Base-by-base conservation (phyloP, 2,113 vertebrate species). In the Planiliza haematocheilus region DNA sequence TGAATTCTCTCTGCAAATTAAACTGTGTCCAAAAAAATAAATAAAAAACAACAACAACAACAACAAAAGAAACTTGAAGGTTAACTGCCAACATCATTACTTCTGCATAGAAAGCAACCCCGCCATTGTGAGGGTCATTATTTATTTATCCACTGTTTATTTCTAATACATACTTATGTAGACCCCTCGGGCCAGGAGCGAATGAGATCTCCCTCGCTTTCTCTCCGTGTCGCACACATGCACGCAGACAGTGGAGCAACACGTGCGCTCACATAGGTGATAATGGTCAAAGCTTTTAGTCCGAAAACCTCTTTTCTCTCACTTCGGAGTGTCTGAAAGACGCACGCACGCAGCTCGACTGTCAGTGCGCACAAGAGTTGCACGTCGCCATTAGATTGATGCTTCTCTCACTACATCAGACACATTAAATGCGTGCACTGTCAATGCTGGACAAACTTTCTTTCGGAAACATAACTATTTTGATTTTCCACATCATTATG, bases 61-160 rank as follows among this genome's bases (percentile, higher is more conserved):
- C n/a, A n/a, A 30, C 5, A 30, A 30, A 30, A 30, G 24, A 30
- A 89, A 88, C 83, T 70, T 82, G 86, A 89, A 88, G 87, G 89
- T 91, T 91, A 91, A 88, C 81, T 79, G 79, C 82, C 81, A 88
- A 85, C 75, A 85, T 82, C 89, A 82, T 87, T 85, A 83, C 74
- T 61, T 83, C 53, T 59, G 39, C 83, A 84, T 73, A 82, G 53
- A 88, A 38, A 74, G 73, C 81, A 70, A 43, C 57, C 64, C 83
- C 52, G 79, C 77, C 80, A 83, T 90, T 88, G 89, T 86, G 70
- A 80, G 82, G 76, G 79, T 87, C 84, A 88, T 90, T 84, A 91
- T 89, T 91, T 91, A 91, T 91, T 91, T 86, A 91, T 91, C 82
- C 75, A 80, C 86, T 88, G 89, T 91, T 93, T 91, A 91, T 91